Base-by-base conservation (phyloP, 2,888 invertebrate genomes). In the Pyrocoelia pectoralis region DNA sequence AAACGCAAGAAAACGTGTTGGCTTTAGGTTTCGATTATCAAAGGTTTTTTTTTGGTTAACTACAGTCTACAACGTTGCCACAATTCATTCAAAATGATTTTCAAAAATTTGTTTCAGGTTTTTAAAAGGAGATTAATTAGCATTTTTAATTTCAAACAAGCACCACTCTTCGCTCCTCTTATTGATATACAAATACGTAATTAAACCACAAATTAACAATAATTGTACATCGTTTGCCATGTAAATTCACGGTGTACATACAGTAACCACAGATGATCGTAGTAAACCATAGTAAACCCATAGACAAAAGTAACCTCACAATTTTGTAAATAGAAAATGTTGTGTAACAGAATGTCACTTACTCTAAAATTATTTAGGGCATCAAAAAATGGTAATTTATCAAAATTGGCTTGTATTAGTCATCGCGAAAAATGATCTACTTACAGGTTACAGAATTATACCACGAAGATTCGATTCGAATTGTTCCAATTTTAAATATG, bases 401-500 rank as follows among this genome's bases (percentile, higher is more conserved):
- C 9, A 33, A 2, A 33, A 33, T 33, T n/a, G 2, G 33, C 2
- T 33, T 33, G 24, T 33, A 33, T 10, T 10, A 33, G n/a, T 13
- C 3, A 43, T 15, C 41, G 3, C 3, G n/a, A 38, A 38, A 5
- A 38, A n/a, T 43, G 13, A 43, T 8, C 12, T 15, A 15, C 33
- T 33, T 33, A n/a, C n/a, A 33, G 33, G 33, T 33, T 8, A 33
- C 33, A 6, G 33, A 33, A 33, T 33, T n/a, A 4, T 33, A 6
- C 33, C 2, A 33, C 40, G 40, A 40, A 4, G 12, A n/a, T 12
- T 6, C n/a, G n/a, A 33, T 6, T 6, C 33, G 8, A 46, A 17
- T n/a, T 6, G 14, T 2, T 1, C 13, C 13, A 67, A 67, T 19
- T 68, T 68, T 18, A 69, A 72, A 19, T 88, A 85, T 76, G 84